Base-by-base conservation (phyloP, 2,797 vertebrate genomes). In the Notoglanidium macrostoma region DNA sequence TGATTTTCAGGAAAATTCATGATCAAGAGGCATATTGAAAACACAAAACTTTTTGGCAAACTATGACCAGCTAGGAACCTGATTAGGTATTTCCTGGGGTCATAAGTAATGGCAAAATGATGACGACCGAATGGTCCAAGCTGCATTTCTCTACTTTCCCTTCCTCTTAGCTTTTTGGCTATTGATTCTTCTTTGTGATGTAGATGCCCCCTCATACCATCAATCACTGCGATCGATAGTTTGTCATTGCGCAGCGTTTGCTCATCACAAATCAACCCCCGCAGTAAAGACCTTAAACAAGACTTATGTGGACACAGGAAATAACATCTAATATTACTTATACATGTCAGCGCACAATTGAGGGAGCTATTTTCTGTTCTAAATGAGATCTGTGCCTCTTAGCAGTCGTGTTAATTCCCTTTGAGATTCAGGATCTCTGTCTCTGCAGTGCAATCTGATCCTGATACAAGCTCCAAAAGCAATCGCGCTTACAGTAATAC, bases 131-230 rank as follows among this genome's bases (percentile, higher is more conserved):
- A 63, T 40, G 85, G 72, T 74, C 32, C 82, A 78, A 89, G 80
- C 74, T 67, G 87, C 79, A 74, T 84, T 85, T 76, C 87, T 77
- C 21, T 57, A 40, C 23, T 5, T 76, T 88, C 72, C 57, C 32
- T 55, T 79, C 55, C 81, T 88, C 78, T 46, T 87, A 83, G 72
- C 84, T 83, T 63, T 85, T 85, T 79, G 11, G n/a, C 17, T 86
- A 88, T 90, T 63, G 88, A 91, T 90, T 80, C 51, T 59, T 84
- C 51, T 23, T 88, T 86, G 68, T 88, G 65, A 73, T 91, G 65
- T 63, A 86, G 83, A 89, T 85, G 55, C 73, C 87, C 74, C 68
- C 77, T 89, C 83, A 87, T 77, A 26, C 80, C 76, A 89, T 89
- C 88, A 88, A 72, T 89, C 87, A 80, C 26, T 46, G 6, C 44